These are phyloP conservation scores for Oriolus oriolus DNA, from an alignment of 2,113 vertebrate species.

Conservation along the genomic window DNA sequence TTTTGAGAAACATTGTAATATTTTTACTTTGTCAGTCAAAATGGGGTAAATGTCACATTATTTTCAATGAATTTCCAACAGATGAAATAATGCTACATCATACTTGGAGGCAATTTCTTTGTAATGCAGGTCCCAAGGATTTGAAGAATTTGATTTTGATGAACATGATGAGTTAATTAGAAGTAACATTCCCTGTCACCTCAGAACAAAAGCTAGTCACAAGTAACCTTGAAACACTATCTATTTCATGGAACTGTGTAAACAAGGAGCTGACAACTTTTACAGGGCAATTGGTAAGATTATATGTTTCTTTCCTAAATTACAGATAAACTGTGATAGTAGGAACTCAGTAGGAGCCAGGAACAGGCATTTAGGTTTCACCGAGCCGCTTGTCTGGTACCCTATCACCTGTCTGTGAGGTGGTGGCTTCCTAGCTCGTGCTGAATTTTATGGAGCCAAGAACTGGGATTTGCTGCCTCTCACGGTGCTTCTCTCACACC, in stretches of 20 bases:
- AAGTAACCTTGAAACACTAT: constrained; percentile 20
- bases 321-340: neutral
- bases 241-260: neutral
- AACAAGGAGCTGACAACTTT: constrained; percentile 16
- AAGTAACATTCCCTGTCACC: neutral
- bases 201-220: neutral
- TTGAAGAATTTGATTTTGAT: neutral
- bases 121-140: neutral
- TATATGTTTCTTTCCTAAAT: constrained; percentile 27
- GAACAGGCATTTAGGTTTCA: constrained; percentile 1
- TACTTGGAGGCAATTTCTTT: neutral
- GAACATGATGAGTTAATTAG: neutral
- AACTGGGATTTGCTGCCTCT: neutral
- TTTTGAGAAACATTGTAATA: neutral
- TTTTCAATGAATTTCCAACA: neutral
- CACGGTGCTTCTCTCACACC: neutral
- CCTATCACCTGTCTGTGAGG: neutral
- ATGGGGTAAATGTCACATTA: neutral
- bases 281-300: constrained; percentile 23
- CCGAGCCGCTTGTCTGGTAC: neutral
- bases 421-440: neutral
- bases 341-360: constrained; percentile 4
- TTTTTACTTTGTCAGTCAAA: constrained; percentile 8
- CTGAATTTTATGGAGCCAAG: neutral
- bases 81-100: neutral